Evolutionary conservation across 2,113 vertebrate genomes (phyloP).

Genomic region (Myrmecophaga tridactyla): DNA sequence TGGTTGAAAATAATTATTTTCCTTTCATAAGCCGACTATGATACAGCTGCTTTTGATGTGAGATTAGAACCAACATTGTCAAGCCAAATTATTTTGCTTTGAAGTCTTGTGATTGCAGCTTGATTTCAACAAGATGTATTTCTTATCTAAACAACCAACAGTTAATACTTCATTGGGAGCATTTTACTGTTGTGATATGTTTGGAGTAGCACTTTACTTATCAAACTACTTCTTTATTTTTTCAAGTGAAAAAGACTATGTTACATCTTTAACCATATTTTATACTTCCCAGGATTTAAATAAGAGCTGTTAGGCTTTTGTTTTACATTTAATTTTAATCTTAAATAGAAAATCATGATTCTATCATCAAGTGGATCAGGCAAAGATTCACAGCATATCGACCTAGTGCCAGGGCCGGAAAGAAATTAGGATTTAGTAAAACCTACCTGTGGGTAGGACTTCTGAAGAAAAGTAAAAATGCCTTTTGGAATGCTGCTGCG

Average conservation of each 20-base stretch:
- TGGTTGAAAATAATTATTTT: constrained; percentile 59
- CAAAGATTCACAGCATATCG: neutral
- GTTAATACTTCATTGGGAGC: constrained; percentile 72
- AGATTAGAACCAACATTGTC: constrained; percentile 44
- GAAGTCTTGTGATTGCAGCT: constrained; percentile 66
- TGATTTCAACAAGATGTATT: constrained; percentile 62
- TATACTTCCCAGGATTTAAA: constrained; percentile 27
- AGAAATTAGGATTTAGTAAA: neutral
- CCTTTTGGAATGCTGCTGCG: neutral
- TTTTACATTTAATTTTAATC: constrained; percentile 53
- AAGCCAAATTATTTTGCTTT: constrained; percentile 60
- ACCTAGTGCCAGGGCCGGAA: neutral
- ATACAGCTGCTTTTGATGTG: constrained; percentile 72
- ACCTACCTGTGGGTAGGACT: neutral
- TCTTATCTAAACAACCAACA: constrained; percentile 74
- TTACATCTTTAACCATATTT: constrained; percentile 41
- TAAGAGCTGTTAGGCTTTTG: neutral
- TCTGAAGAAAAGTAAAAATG: constrained; percentile 6
- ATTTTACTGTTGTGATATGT: constrained; percentile 52
- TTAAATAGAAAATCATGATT: neutral
- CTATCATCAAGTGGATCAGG: neutral
- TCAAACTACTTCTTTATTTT: constrained; percentile 54
- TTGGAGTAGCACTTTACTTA: constrained; percentile 59
- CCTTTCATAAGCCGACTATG: constrained; percentile 59
- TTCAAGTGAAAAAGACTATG: constrained; percentile 55